Evolutionary conservation across 2,113 vertebrate genomes (phyloP).

Genomic region (Trochalopteron elliotii): DNA sequence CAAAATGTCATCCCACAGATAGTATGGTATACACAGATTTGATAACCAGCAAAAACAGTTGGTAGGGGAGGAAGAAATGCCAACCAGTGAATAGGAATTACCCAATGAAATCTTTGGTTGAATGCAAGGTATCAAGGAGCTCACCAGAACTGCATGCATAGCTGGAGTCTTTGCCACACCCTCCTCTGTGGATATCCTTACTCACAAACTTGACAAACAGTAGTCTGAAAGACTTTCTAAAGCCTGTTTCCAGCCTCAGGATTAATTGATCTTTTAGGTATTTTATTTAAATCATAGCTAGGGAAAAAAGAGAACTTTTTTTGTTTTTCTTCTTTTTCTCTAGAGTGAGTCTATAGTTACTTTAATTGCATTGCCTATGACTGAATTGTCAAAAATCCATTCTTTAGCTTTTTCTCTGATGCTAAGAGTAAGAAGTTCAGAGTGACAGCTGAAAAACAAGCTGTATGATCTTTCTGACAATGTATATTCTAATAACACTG

Average conservation of each 20-base stretch:
- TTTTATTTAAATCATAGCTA: background rate
- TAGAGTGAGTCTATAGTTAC: background rate
- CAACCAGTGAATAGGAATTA: background rate
- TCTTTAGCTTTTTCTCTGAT: background rate
- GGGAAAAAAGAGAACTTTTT: background rate
- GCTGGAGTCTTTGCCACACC: background rate
- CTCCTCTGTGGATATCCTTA: background rate
- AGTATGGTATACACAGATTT: background rate
- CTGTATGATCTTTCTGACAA: background rate
- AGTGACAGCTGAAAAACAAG: background rate
- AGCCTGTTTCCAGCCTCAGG: background rate
- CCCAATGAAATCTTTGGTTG: background rate
- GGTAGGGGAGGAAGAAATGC: background rate
- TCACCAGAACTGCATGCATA: background rate
- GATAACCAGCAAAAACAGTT: background rate
- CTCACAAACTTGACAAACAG: background rate
- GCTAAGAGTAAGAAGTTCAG: background rate
- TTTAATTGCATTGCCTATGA: background rate
- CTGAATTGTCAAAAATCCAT: background rate
- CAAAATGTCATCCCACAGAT: background rate
- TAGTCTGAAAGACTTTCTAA: background rate
- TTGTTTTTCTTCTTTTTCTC: background rate
- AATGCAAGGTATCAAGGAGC: background rate
- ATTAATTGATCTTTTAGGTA: background rate
- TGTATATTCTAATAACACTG: background rate